Evolutionary conservation across 2,113 vertebrate species (phyloP), one percentile per base, ranked within the genome.

Genomic region (Apodemus speciosus): DNA sequence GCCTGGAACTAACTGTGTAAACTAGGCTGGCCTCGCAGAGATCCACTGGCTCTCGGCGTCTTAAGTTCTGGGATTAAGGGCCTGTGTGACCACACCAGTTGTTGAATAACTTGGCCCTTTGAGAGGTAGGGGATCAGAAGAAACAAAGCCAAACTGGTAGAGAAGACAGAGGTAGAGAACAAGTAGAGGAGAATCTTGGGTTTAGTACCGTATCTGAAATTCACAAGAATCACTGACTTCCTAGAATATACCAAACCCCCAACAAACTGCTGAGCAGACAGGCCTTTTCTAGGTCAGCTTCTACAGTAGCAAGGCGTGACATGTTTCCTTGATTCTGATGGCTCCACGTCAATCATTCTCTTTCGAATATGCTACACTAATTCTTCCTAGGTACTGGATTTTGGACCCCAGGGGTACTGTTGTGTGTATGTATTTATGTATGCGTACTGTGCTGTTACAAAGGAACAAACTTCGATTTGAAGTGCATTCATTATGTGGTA

Each of bases 401-500:
- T 73, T 89, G 76, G 32, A 43, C 85, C 88, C 68, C 76, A 91
- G 94, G 38, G 94, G 56, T 68, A 92, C 62, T 87, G 91, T 69
- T 89, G 62, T 91, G 60, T 96, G 76, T 94, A 89, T 62, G 0
- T 96, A 92, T 94, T 76, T 96, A 72, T 94, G 60, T 97, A 90
- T 97, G 87, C 97, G 96, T 98, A 97, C 93, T 53, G 40, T 97
- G 97, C 97, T 85, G 90, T 98, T 98, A 98, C 97, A 95, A 95
- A 66, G 89, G 98, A 99, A 99, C 99, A 99, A 99, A 99, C 99
- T 99, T 99, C 99, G 95, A 98, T 98, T 99, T 99, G 99, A 99
- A 99, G 99, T 99, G 99, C 99, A 98, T 40, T 94, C 96, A 98
- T 98, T 99, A 98, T 99, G 98, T 99, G 98, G 97, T 99, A 98